Evolutionary conservation across 2,797 vertebrate genomes (phyloP).

Genomic region (Sarcophilus harrisii): DNA sequence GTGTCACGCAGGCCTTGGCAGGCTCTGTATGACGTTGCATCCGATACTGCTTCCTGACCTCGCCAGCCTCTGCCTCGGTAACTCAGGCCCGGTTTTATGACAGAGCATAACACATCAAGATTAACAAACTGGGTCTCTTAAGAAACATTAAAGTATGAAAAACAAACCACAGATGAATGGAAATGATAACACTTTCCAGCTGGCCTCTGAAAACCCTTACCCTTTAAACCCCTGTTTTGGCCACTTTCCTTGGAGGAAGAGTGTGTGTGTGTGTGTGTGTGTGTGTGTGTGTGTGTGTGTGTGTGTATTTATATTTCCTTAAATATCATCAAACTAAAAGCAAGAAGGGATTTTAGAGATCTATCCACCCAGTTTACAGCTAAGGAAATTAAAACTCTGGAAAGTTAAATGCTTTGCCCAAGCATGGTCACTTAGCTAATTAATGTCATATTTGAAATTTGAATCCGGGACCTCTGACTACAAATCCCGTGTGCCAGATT

Average conservation of each 20-base stretch:
- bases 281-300: too few relatives aligned
- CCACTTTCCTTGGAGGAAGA: not conserved
- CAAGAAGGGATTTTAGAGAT: not conserved
- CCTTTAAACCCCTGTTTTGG: not conserved
- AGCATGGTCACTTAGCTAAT: not conserved
- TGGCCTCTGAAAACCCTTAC: slow-evolving; percentile 24
- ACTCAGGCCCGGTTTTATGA: slow-evolving; percentile 38
- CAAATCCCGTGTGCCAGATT: not conserved
- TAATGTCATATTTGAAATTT: not conserved
- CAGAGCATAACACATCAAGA: slow-evolving; percentile 48
- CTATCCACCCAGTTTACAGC: not conserved
- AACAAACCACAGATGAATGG: slow-evolving; percentile 31
- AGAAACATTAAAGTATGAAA: slow-evolving; percentile 42
- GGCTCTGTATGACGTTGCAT: not conserved
- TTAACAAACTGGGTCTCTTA: slow-evolving; percentile 5
- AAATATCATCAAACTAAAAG: not conserved
- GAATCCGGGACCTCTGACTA: not conserved
- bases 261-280: too few relatives aligned
- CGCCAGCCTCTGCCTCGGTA: not conserved
- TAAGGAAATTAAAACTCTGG: not conserved
- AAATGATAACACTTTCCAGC: not conserved
- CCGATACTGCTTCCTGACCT: not conserved
- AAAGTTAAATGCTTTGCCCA: not conserved
- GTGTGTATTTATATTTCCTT: not conserved
- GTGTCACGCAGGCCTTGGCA: not conserved